Base-by-base conservation (phyloP, 2,113 vertebrate species). In the Australoheros scitulus region DNA sequence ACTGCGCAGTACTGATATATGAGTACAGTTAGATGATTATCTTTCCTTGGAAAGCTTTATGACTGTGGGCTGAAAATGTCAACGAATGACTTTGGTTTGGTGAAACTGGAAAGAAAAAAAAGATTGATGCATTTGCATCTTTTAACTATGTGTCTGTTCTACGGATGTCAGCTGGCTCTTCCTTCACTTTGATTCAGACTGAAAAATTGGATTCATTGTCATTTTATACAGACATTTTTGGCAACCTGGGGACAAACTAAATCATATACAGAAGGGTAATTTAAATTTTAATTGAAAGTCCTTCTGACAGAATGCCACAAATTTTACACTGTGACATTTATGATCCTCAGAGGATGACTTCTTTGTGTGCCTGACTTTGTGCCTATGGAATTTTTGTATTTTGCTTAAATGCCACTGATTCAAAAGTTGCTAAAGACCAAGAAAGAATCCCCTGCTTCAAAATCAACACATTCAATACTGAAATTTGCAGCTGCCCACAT, bases 31-130 rank as follows among this genome's bases (percentile, higher is more conserved):
- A 57, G 57, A 61, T 6, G 32, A 56, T 1, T 15, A 22, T 20
- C 13, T 68, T 65, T 84, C 55, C 72, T 64, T 68, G 55, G 83
- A 81, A 85, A 91, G 15, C 9, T 18, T 26, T 2, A 55, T 22
- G 7, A 24, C 50, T 50, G 14, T 59, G 15, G 8, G 43, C 38
- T 38, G 15, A 17, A 20, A n/a, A 17, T 7, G 72, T 60, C 9
- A 63, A 6, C 11, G 3, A 9, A 41, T 36, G 29, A 59, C 15
- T 68, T 61, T 59, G 24, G 24, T 57, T 63, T 38, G 50, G 2
- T 38, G 8, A 52, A 76, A 55, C 32, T 5, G 22, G 2, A 34
- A 22, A 26, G 38, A 41, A 41, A 41, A 38, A 36, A 41, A 11
- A 41, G 14, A 15, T 47, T 6, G 32, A 64, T 15, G 6, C 4